phyloP scores from a whole-genome alignment of 1,140 invertebrate genomes.

The Caenorhabditis brenneri region DNA sequence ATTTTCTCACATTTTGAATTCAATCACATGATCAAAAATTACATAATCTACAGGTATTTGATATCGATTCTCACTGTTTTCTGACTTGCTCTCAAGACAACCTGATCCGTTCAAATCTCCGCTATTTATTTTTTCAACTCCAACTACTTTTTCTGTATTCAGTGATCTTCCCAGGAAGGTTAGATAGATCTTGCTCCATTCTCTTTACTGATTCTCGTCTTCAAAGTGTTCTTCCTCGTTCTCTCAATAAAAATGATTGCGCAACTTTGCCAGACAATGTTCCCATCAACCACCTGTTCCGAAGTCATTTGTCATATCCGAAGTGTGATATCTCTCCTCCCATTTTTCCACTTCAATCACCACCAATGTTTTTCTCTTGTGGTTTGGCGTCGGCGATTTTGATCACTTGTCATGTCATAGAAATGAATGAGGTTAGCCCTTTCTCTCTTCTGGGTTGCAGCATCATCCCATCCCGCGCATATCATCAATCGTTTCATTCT shows the following conservation, averaged over 20 bases:
- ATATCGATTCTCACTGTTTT: no score
- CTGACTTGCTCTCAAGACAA: no score
- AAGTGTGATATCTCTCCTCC: background rate
- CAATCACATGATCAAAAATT: no score
- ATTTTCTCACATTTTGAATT: no score
- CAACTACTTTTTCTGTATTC: no score
- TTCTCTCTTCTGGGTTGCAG: background rate
- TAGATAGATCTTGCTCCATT: no score
- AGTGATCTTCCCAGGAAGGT: no score
- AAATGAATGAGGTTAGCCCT: slow-evolving; percentile 34
- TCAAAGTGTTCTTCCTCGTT: background rate
- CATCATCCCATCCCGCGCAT: slow-evolving; percentile 9
- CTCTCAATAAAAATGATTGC: background rate
- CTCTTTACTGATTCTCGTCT: no score
- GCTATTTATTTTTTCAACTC: no score
- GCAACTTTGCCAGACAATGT: background rate
- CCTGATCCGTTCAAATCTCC: no score
- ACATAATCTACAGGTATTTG: no score
- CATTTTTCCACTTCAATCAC: background rate
- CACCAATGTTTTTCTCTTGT: background rate
- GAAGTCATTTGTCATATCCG: slow-evolving; percentile 6
- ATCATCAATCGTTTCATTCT: slow-evolving; percentile 35
- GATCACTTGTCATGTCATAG: slow-evolving; percentile 33
- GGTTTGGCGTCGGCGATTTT: slow-evolving; percentile 24
- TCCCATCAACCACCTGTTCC: background rate